These are phyloP conservation scores for Synanthedon andrenaeformis DNA, from an alignment of 2,888 invertebrate species.

Conservation along the genomic window DNA sequence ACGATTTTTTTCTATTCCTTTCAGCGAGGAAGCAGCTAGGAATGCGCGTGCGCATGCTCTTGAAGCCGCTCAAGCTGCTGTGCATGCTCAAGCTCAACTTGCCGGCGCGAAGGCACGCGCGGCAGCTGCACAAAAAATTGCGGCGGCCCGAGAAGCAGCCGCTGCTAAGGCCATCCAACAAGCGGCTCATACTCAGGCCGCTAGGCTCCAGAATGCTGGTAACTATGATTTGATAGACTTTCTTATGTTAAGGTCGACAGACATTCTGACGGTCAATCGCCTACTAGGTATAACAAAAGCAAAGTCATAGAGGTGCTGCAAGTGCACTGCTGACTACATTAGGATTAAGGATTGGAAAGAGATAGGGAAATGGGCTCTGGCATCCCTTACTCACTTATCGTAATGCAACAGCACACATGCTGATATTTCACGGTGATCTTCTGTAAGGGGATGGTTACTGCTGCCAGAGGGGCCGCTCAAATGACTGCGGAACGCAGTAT, in stretches of 20 bases:
- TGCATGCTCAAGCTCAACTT: slow-evolving; percentile 76
- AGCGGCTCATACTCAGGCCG: slow-evolving; percentile 77
- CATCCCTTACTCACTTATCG: too few species aligned
- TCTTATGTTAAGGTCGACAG: background rate
- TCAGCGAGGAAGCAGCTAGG: slow-evolving; percentile 75
- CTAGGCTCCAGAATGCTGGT: slow-evolving; percentile 76
- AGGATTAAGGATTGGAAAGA: too few species aligned
- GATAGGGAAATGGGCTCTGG: too few species aligned
- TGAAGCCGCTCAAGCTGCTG: slow-evolving; percentile 74
- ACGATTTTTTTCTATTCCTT: background rate
- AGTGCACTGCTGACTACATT: too few species aligned
- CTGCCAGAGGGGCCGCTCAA: too few species aligned
- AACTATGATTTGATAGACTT: slow-evolving; percentile 5
- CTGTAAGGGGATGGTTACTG: too few species aligned
- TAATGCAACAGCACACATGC: too few species aligned
- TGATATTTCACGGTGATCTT: too few species aligned
- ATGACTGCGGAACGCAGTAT: too few species aligned
- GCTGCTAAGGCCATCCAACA: slow-evolving; percentile 79
- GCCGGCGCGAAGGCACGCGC: slow-evolving; percentile 78
- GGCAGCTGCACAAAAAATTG: slow-evolving; percentile 78
- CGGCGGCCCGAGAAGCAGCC: slow-evolving; percentile 78
- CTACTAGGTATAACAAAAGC: too few species aligned
- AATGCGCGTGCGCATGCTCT: slow-evolving; percentile 76
- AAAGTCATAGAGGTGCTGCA: too few species aligned
- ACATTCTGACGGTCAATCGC: too few species aligned